These are phyloP conservation scores for Diachasma alloeum DNA, from an alignment of 1,140 invertebrate genomes.

Conservation along the genomic window DNA sequence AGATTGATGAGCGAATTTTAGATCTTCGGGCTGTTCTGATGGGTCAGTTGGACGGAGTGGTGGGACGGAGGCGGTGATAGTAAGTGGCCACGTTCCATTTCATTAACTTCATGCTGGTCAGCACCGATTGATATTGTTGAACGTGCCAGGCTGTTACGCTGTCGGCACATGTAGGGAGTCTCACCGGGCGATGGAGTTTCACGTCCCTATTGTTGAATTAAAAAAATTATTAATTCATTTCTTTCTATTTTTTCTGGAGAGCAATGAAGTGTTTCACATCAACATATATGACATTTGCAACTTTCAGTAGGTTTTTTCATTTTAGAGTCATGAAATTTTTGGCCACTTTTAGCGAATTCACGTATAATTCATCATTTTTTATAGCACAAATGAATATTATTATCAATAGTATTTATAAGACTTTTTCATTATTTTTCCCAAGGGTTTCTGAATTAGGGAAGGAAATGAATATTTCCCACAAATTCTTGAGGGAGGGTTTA, in stretches of 20 bases:
- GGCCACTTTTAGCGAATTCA: too few species aligned
- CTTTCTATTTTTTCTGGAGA: not conserved
- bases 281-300: too few species aligned
- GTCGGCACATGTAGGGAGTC: constrained; percentile 80
- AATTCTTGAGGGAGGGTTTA: too few species aligned
- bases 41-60: constrained; percentile 56
- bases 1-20: constrained; percentile 20
- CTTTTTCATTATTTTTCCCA: too few species aligned
- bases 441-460: too few species aligned
- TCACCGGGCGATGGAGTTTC: constrained; percentile 79
- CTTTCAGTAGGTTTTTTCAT: too few species aligned
- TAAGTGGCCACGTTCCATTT: constrained; percentile 71
- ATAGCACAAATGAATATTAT: too few species aligned
- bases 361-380: too few species aligned
- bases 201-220: constrained; percentile 67
- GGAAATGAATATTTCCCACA: too few species aligned
- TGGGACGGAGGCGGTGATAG: constrained; percentile 57
- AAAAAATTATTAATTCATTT: constrained; percentile 8
- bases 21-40: constrained; percentile 49
- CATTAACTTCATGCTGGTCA: constrained; percentile 66
- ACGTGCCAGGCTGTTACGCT: constrained; percentile 70
- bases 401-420: too few species aligned
- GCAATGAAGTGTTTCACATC: too few species aligned
- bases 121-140: constrained; percentile 53
- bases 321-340: too few species aligned